Conservation (phyloP, 2,888 invertebrate species). For the Acleris sparsana region DNA sequence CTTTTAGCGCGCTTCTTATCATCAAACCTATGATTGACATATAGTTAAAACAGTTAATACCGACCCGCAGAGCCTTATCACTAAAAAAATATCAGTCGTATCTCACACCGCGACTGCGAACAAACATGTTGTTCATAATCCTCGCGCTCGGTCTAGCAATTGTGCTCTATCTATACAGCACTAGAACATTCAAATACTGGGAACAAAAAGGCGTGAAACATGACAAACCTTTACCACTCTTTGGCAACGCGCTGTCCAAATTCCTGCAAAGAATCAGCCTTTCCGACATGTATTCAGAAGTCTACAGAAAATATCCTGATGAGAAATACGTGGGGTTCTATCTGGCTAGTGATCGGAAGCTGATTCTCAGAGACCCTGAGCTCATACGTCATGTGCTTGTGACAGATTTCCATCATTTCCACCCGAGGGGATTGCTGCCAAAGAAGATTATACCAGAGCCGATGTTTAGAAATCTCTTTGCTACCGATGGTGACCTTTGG, state of each 20-base stretch:
- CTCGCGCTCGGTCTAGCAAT: background rate
- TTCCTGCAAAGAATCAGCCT: slow-evolving; percentile 40
- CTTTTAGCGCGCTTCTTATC: too few species aligned
- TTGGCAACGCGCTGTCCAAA: slow-evolving; percentile 39
- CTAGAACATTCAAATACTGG: slow-evolving; percentile 44
- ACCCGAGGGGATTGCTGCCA: slow-evolving; percentile 45
- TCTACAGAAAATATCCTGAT: slow-evolving; percentile 45
- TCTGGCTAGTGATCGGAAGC: slow-evolving; percentile 41
- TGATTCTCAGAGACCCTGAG: slow-evolving; percentile 50
- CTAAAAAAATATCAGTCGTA: too few species aligned
- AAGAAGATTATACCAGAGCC: slow-evolving; percentile 45
- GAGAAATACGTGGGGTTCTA: slow-evolving; percentile 53
- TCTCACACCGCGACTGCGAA: too few species aligned
- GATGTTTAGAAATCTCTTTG: slow-evolving; percentile 49
- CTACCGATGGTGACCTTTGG: slow-evolving; percentile 56
- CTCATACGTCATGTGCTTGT: slow-evolving; percentile 48
- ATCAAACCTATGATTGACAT: too few species aligned
- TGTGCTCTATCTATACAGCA: slow-evolving; percentile 39
- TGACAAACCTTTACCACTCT: slow-evolving; percentile 44
- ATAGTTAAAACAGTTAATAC: too few species aligned
- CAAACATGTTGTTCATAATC: background rate
- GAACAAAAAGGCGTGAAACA: slow-evolving; percentile 41
- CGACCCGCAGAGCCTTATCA: too few species aligned
- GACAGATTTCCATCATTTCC: slow-evolving; percentile 49
- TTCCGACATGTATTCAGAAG: slow-evolving; percentile 41